Percentiles rank a stretch among this genome's conserved stretches.
Conservation (phyloP, 2,797 vertebrate species). For the Pangasius larnaudii region DNA sequence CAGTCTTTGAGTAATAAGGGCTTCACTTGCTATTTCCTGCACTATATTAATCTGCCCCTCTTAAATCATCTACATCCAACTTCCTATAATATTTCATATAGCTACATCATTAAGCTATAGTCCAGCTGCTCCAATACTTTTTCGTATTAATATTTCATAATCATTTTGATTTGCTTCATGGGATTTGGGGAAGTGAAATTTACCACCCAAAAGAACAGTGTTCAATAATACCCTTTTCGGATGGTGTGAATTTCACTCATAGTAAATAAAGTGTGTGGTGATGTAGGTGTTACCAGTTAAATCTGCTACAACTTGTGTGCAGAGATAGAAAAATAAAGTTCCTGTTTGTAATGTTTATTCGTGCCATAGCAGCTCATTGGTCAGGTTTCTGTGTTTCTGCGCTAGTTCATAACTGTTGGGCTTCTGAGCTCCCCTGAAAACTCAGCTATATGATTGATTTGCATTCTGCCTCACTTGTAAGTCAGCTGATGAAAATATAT, state of each 20-base stretch:
- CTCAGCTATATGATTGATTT: constrained; percentile 4
- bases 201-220: background rate
- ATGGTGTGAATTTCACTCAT: background rate
- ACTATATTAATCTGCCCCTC: no score
- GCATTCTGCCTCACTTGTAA: background rate
- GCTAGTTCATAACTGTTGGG: background rate
- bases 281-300: background rate
- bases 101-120: background rate
- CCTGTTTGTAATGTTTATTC: background rate
- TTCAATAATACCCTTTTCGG: background rate
- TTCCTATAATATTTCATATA: background rate
- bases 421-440: background rate
- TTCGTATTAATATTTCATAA: no score
- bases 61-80: background rate
- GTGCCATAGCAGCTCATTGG: background rate
- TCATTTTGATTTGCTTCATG: background rate
- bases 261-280: background rate
- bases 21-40: background rate
- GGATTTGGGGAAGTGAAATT: background rate
- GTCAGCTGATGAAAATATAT: constrained; percentile 20
- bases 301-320: background rate
- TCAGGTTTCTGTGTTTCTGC: background rate
- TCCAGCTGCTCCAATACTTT: background rate
- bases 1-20: background rate
- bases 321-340: background rate